These are phyloP conservation scores for Bubo blakistoni DNA, from an alignment of 2,113 vertebrate genomes.

Conservation along the genomic window DNA sequence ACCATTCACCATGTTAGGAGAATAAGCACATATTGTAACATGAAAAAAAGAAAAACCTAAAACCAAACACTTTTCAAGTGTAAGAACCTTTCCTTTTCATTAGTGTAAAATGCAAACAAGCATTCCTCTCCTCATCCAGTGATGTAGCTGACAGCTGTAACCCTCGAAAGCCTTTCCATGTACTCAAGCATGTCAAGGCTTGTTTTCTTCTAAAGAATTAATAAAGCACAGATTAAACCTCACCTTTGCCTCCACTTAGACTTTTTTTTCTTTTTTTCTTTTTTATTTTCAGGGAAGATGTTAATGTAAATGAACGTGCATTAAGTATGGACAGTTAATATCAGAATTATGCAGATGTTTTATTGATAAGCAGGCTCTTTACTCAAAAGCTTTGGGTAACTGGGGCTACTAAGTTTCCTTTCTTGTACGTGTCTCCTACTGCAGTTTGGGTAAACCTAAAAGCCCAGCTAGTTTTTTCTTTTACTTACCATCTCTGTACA, in stretches of 20 bases:
- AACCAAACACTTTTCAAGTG: not conserved
- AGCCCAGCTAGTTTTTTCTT: not conserved
- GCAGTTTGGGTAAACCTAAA: not conserved
- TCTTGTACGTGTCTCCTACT: not conserved
- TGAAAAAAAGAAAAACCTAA: not conserved
- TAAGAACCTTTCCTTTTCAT: not conserved
- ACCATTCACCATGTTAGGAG: accelerated
- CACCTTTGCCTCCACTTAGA: not conserved
- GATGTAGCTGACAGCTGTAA: not conserved
- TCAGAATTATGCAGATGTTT: not conserved
- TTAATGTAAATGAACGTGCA: not conserved
- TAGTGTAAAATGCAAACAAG: not conserved
- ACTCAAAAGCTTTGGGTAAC: not conserved
- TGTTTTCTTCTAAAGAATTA: not conserved
- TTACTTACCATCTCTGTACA: not conserved
- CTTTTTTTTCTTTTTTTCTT: not conserved
- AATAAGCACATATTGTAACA: not conserved
- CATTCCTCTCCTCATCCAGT: not conserved
- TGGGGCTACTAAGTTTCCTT: not conserved
- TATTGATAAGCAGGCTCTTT: not conserved
- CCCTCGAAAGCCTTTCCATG: not conserved
- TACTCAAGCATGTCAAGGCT: not conserved
- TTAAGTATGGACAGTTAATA: not conserved
- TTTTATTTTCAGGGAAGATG: accelerated
- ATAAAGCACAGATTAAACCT: not conserved